Evolutionary conservation across 2,888 invertebrate species (phyloP), one percentile per base, ranked within the genome.

Genomic region (Dinocampus coccinellae): DNA sequence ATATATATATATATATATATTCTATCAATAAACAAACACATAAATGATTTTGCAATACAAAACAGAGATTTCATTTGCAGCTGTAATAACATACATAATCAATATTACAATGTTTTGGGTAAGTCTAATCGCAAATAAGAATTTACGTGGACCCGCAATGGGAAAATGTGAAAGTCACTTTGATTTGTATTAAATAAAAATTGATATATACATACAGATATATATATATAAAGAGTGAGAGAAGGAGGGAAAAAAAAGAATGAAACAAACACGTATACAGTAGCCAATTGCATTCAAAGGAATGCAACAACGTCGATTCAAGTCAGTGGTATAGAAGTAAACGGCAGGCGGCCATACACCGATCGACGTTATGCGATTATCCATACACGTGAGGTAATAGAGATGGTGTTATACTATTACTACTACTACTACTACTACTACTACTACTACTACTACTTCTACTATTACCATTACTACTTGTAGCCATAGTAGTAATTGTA

Each of bases 151-250:
- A 57, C 75, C 1, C 3, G 69, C 72, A 64, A 62, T 72, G 75
- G 72, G 76, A 78, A 77, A 80, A 80, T 80, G 81, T 81, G 81
- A 81, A 81, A 81, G 81, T 81, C 73, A 42, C 16, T 4, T 47
- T n/a, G 39, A 39, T 16, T 47, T 47, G 7, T 47, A 20, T 47
- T 29, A 29, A 3, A 29, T 29, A 29, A 29, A 29, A 4, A 29
- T 7, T 3, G 3, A 29, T 29, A 7, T 29, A 29, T 29, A 20
- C 6, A 47, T 47, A n/a, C 4, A 20, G 4, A 47, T 20, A 16
- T 47, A 20, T 20, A 20, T 47, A 16, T 4, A 16, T 47, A 6
- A 7, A 6, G n/a, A n/a, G n/a, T n/a, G n/a, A n/a, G n/a, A n/a
- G n/a, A n/a, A n/a, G n/a, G n/a, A n/a, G n/a, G n/a, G n/a, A n/a